These are phyloP conservation scores for Apis laboriosa DNA, from an alignment of 1,140 invertebrate genomes.

Conservation along the genomic window DNA sequence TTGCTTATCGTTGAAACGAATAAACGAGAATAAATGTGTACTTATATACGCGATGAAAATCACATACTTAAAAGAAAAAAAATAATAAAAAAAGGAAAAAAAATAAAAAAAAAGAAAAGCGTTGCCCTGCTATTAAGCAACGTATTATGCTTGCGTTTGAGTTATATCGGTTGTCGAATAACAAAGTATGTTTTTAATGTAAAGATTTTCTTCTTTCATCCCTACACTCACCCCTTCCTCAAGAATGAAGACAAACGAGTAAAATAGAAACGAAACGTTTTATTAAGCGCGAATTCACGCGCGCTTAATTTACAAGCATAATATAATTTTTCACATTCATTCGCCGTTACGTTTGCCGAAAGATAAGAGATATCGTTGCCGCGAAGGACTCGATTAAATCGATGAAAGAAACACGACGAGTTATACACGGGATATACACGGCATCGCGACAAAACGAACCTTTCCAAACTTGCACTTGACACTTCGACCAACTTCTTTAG, in stretches of 20 bases:
- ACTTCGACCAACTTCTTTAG: background rate
- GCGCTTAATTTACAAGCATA: constrained; percentile 53
- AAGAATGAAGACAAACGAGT: background rate
- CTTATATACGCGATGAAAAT: constrained; percentile 61
- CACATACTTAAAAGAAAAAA: constrained; percentile 51
- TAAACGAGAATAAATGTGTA: constrained; percentile 66
- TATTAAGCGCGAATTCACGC: constrained; percentile 62
- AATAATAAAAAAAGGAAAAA: no score
- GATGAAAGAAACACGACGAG: background rate
- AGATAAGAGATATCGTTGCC: background rate
- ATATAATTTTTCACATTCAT: constrained; percentile 29
- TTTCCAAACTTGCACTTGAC: background rate
- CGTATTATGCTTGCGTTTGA: constrained; percentile 61
- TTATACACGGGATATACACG: background rate
- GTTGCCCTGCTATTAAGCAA: constrained; percentile 47
- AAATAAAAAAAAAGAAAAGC: background rate
- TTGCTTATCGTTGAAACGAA: constrained; percentile 46
- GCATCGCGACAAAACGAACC: no score
- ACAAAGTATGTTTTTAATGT: constrained; percentile 72
- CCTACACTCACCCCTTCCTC: background rate
- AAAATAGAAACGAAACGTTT: constrained; percentile 40
- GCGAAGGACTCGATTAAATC: background rate
- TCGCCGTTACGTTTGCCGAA: background rate
- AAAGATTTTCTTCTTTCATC: constrained; percentile 31
- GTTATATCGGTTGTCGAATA: constrained; percentile 64